Evolutionary conservation across 92 coral and sea anemone species (phyloP).

Genomic region (Meandrina meandrites): DNA sequence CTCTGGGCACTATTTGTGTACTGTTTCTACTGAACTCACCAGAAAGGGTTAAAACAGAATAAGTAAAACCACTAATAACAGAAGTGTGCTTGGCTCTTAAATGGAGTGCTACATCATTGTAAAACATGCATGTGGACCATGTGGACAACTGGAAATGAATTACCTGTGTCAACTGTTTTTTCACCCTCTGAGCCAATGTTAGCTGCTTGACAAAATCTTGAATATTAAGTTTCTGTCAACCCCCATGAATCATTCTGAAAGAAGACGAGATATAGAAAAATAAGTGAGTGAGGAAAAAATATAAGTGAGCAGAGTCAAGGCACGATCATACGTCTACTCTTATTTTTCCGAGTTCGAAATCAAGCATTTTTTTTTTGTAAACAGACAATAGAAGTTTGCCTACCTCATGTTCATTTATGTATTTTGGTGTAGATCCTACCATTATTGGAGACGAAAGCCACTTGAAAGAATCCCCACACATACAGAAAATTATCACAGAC

Average conservation of each 20-base stretch:
- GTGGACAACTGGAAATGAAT: neutral
- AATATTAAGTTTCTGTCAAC: conserved; percentile 40
- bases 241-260: conserved; percentile 44
- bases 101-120: neutral
- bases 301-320: neutral
- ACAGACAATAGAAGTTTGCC: neutral
- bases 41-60: too few relatives aligned
- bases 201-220: conserved; percentile 37
- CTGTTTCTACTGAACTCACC: too few relatives aligned
- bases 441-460: conserved; percentile 44
- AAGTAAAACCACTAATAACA: too few relatives aligned
- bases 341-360: too few relatives aligned
- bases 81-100: neutral
- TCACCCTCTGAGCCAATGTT: conserved; percentile 38
- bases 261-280: neutral
- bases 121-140: neutral
- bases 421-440: conserved; percentile 33
- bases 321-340: too few relatives aligned
- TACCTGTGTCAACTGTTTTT: conserved; percentile 43
- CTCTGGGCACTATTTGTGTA: too few relatives aligned
- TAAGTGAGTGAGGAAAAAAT: neutral
- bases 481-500: conserved; percentile 23
- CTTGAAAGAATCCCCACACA: conserved; percentile 30
- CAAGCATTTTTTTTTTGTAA: neutral
- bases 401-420: too few relatives aligned